Evolutionary conservation across 23 tunicate genomes (phyloP).

Genomic region (Phallusia fumigata): DNA sequence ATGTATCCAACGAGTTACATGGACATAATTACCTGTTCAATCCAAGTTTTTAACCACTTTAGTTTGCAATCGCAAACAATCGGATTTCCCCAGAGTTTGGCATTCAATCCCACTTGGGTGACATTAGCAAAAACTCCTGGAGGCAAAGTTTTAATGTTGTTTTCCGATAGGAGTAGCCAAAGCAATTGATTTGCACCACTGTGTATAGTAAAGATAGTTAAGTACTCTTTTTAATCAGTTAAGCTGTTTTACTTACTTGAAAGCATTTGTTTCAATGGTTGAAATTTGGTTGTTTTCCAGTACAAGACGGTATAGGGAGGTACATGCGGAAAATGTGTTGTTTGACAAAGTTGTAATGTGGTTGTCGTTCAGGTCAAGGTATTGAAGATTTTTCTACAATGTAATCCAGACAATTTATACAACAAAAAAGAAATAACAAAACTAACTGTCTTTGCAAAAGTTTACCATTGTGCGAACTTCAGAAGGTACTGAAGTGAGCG

Average conservation of each 20-base stretch:
- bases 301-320: constrained; percentile 18
- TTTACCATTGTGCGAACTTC: constrained; percentile 17
- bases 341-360: constrained; percentile 42
- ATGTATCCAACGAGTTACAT: no score
- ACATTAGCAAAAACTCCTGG: constrained; percentile 43
- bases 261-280: constrained; percentile 62
- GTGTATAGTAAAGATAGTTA: neutral
- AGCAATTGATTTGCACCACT: constrained; percentile 54
- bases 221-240: no score
- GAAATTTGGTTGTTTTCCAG: constrained; percentile 61
- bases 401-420: neutral
- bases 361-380: constrained; percentile 75
- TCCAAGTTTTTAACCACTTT: constrained; percentile 77
- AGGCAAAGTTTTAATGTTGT: constrained; percentile 36
- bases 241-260: constrained; percentile 23
- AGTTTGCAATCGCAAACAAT: constrained; percentile 73
- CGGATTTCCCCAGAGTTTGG: constrained; percentile 69
- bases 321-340: constrained; percentile 28
- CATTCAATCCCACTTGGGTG: constrained; percentile 30
- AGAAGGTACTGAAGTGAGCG: constrained; percentile 37
- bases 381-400: constrained; percentile 36
- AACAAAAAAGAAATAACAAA: neutral
- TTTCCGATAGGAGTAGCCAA: constrained; percentile 55
- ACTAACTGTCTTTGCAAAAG: neutral
- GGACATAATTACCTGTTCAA: constrained; percentile 42